A percentile compares a stretch with the other conserved stretches of the same genome.
Conservation (phyloP, 2,797 vertebrate genomes). For the Florisuga fusca region DNA sequence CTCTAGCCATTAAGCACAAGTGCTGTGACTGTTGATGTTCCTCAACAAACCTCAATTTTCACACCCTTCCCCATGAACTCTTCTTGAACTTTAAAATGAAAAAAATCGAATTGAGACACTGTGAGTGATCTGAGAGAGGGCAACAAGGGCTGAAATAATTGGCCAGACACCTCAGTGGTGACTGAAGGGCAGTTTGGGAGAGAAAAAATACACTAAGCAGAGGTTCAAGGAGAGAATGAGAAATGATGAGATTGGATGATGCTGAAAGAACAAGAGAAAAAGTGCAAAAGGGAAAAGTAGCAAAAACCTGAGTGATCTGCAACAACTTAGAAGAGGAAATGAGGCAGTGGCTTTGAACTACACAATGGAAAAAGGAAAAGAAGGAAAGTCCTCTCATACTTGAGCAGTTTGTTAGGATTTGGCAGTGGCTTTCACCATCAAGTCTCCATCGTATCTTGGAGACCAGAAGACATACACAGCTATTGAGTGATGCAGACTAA, state of each 20-base stretch:
- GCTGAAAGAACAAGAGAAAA: background rate
- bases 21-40: background rate
- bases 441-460: conserved; percentile 14
- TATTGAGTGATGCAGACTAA: background rate
- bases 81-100: background rate
- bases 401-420: background rate
- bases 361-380: conserved; percentile 20
- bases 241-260: background rate
- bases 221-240: background rate
- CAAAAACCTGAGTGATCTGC: background rate
- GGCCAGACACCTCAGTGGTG: background rate
- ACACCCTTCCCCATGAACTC: background rate
- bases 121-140: background rate
- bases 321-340: background rate
- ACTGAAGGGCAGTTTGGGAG: background rate
- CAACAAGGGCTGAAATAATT: background rate
- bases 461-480: conserved; percentile 29
- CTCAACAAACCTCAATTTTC: background rate
- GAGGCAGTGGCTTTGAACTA: background rate
- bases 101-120: background rate
- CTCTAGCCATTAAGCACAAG: background rate
- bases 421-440: background rate
- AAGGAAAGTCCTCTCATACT: background rate
- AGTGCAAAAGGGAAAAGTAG: background rate
- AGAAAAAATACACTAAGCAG: background rate